Evolutionary conservation across 2,797 vertebrate genomes (phyloP), one percentile per base, ranked within the genome.

Genomic region (Acridotheres tristis): DNA sequence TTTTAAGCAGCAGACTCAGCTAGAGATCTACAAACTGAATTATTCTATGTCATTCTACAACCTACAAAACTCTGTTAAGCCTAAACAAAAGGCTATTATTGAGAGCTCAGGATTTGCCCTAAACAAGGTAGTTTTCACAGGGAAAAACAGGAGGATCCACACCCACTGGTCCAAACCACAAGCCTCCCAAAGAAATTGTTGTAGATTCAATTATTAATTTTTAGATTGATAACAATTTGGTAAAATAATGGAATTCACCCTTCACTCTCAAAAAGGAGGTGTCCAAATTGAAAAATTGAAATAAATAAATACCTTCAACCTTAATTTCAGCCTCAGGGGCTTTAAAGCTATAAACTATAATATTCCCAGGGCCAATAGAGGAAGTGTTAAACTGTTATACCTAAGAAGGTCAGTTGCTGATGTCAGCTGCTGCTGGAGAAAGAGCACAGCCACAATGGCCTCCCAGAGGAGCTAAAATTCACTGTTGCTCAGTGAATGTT

Each of bases 311-410:
- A 36, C 8, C 45, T 29, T 42, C 7, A 67, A 53, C 26, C 77
- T 78, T 36, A 42, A 76, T 82, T 89, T 88, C 21, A 83, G n/a
- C 11, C 19, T 42, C 20, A 63, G 40, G 63, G 13, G 47, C 32
- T 85, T 72, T 83, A 69, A 72, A 95, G 21, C 17, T 42, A 57
- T 30, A n/a, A 80, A 66, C 7, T 22, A 8, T 20, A 20, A 32
- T 75, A 91, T 85, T 66, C 11, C 3, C 0, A 1, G 18, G 40
- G 47, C 20, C 0, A 3, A 54, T 9, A 83, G 1, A 48, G 58
- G 32, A 92, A 71, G 13, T 11, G 6, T 53, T 89, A 11, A 62
- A 76, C 13, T 1, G 0, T 84, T 68, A 29, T 5, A n/a, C 4
- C 3, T 16, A 62, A 26, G 21, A 32, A 87, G 68, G 53, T 13